Evolutionary conservation across 2,113 vertebrate species (phyloP), one percentile per base, ranked within the genome.

Genomic region (Hippocampus zosterae): DNA sequence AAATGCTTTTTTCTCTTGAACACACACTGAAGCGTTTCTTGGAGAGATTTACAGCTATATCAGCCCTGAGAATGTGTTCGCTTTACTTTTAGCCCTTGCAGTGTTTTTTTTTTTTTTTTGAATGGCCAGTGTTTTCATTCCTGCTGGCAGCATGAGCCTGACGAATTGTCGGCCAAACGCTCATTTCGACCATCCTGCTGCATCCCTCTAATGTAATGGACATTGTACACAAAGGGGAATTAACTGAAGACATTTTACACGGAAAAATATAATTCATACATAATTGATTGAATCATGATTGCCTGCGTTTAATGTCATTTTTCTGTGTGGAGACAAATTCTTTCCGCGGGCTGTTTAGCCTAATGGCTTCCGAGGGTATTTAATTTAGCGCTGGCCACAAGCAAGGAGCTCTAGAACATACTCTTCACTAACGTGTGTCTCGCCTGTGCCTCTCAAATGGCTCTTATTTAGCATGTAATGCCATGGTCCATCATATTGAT

Each of bases 271-370:
- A 88, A 91, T 84, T 89, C 88, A 89, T 92, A 77, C 89, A 92
- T 91, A 92, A 91, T 92, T 91, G 88, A 93, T 91, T 89, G 84
- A 78, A 19, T 81, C 85, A 85, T 90, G 91, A 92, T 93, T 92
- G 90, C 89, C 69, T 75, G 81, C 88, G 88, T 92, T 92, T 92
- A 91, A 84, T 89, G 87, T 92, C 87, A 91, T 92, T 91, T 65
- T 88, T 91, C 88, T 91, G 83, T 80, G 73, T 76, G 75, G 72
- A 80, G 88, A 87, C 82, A 85, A 88, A 87, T 86, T 82, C 80
- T 85, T 87, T 89, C 90, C 90, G 81, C 80, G 13, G 92, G 91
- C 88, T 90, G 84, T 93, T 92, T 89, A 87, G 89, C 86, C 87
- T 91, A 92, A 91, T 89, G 88, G 90, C 90, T 86, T 88, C 85